Evolutionary conservation across 2,888 invertebrate genomes (phyloP).

Genomic region (Drosophila prostipennis): DNA sequence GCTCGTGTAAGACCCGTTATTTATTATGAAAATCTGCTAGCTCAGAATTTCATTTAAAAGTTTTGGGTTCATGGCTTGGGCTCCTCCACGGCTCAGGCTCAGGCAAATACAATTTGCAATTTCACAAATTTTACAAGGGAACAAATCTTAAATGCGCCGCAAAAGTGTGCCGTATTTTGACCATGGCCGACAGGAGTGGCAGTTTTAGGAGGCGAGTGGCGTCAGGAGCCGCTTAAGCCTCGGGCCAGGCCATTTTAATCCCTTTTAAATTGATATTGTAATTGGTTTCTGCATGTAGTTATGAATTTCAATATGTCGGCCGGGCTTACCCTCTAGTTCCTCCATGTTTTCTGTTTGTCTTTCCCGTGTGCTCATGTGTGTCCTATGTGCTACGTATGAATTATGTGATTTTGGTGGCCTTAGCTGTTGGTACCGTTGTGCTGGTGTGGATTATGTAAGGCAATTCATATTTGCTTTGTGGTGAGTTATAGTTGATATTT

Average conservation of each 20-base stretch:
- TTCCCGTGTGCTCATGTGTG: constrained; percentile 10
- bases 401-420: constrained; percentile 34
- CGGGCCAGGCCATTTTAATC: constrained; percentile 67
- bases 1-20: constrained; percentile 56
- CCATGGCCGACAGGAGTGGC: constrained; percentile 24
- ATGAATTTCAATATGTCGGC: constrained; percentile 72
- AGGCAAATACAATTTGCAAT: constrained; percentile 67
- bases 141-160: constrained; percentile 48
- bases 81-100: constrained; percentile 7
- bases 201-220: constrained; percentile 4
- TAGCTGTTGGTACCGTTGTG: constrained; percentile 6
- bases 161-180: constrained; percentile 19
- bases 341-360: constrained; percentile 35
- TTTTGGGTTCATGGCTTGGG: constrained; percentile 14
- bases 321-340: constrained; percentile 30
- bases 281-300: constrained; percentile 74
- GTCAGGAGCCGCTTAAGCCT: constrained; percentile 44
- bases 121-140: constrained; percentile 49
- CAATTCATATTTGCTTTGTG: constrained; percentile 37
- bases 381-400: constrained; percentile 8
- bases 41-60: constrained; percentile 71
- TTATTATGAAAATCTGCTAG: constrained; percentile 74
- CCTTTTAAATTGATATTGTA: constrained; percentile 80
- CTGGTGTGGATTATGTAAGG: constrained; percentile 19
- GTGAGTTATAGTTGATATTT: constrained; percentile 25